Conservation (phyloP, 1,140 invertebrate species). For the Bicyclus anynana region DNA sequence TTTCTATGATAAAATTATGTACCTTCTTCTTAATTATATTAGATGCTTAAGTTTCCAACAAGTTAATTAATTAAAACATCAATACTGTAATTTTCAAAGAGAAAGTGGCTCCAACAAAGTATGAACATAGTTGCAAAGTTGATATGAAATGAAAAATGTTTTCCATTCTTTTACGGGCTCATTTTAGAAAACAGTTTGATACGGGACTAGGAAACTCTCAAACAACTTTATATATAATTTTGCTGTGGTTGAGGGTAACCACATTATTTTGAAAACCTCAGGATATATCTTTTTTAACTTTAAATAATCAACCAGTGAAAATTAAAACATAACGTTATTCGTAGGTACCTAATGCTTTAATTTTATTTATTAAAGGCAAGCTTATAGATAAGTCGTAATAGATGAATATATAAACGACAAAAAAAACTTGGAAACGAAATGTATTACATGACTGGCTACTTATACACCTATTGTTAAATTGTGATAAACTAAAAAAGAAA, state of each 20-base stretch:
- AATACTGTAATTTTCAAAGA: background rate
- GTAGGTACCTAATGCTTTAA: too few species aligned
- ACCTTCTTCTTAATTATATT: too few species aligned
- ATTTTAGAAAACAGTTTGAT: background rate
- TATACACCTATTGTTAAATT: too few species aligned
- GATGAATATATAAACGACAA: too few species aligned
- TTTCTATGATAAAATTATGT: too few species aligned
- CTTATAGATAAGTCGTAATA: too few species aligned
- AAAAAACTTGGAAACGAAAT: too few species aligned
- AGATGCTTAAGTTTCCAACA: background rate
- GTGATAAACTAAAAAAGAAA: too few species aligned
- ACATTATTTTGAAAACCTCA: background rate
- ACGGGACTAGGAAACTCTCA: background rate
- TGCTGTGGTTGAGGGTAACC: background rate
- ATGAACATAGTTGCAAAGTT: background rate
- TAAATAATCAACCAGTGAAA: too few species aligned
- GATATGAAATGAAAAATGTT: conserved; percentile 2
- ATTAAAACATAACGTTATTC: too few species aligned
- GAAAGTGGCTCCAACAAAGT: background rate
- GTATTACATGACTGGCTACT: too few species aligned
- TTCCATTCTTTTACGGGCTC: background rate
- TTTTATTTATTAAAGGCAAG: too few species aligned
- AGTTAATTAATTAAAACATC: background rate
- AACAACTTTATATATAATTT: background rate
- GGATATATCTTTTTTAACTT: background rate